Percentiles rank a stretch among this genome's conserved stretches.
Conservation (phyloP, 2,113 vertebrate genomes). For the Podilymbus podiceps region DNA sequence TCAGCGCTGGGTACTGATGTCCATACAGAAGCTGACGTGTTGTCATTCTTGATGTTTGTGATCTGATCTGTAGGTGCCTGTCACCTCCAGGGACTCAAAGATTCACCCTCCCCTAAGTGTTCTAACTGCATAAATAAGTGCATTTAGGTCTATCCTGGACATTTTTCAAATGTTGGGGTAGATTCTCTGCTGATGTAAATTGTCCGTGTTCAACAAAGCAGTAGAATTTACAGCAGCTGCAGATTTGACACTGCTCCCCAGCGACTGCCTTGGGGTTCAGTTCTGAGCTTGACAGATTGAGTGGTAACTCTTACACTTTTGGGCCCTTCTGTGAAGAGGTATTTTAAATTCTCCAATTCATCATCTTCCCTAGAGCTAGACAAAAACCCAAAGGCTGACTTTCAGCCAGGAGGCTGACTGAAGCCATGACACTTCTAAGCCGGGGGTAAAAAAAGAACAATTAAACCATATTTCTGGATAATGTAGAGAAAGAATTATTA, state of each 20-base stretch:
- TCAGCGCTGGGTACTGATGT: not conserved
- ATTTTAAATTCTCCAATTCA: conserved; percentile 18
- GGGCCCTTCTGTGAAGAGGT: not conserved
- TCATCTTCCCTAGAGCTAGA: not conserved
- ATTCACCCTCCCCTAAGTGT: not conserved
- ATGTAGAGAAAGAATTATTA: not conserved
- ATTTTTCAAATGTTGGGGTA: not conserved
- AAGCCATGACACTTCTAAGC: not conserved
- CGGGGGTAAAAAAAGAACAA: not conserved
- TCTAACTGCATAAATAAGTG: not conserved
- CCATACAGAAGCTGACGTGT: not conserved
- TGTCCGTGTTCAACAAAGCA: not conserved
- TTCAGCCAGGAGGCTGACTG: not conserved
- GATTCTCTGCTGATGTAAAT: not conserved
- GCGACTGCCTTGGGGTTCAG: not conserved
- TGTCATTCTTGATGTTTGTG: not conserved
- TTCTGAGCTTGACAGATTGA: not conserved
- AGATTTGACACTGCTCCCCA: not conserved
- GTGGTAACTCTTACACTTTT: not conserved
- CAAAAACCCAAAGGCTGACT: not conserved
- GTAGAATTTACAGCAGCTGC: not conserved
- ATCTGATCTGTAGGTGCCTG: not conserved
- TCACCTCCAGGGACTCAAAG: not conserved
- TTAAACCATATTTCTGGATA: not conserved
- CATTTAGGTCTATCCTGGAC: not conserved